phyloP scores from a whole-genome alignment of 2,888 invertebrate genomes.

The Spodoptera exigua region DNA sequence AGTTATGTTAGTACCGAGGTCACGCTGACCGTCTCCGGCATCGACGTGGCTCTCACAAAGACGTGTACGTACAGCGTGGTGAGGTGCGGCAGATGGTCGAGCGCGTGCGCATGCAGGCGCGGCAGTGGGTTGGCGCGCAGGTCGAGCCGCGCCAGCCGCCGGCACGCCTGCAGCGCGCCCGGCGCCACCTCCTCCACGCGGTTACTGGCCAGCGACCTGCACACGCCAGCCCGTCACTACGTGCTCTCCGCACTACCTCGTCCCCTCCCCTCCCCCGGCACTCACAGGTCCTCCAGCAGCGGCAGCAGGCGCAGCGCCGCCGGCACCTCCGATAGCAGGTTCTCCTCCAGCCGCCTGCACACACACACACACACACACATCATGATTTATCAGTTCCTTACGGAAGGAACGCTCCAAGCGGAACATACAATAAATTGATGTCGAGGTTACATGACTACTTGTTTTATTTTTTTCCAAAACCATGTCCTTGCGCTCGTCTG shows the following conservation, averaged over 20 bases:
- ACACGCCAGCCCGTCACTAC: neutral
- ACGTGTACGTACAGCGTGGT: constrained; percentile 76
- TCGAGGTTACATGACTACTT: no score
- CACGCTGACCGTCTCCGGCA: no score
- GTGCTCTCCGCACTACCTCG: no score
- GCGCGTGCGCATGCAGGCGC: constrained; percentile 92
- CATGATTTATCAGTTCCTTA: no score
- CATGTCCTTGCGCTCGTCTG: no score
- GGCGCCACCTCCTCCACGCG: constrained; percentile 93
- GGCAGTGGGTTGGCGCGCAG: constrained; percentile 95
- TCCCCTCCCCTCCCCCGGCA: constrained; percentile 58
- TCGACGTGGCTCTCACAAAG: no score
- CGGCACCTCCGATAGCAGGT: constrained; percentile 91
- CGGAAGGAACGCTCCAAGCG: no score
- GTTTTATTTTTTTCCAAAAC: no score
- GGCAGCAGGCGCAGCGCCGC: constrained; percentile 92
- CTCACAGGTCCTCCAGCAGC: constrained; percentile 96
- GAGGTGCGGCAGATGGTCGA: constrained; percentile 92
- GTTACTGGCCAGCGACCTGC: constrained; percentile 95
- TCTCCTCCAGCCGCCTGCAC: constrained; percentile 81
- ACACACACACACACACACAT: constrained; percentile 40
- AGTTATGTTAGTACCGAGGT: no score
- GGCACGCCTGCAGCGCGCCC: constrained; percentile 91
- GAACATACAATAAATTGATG: no score
- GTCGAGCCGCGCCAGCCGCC: constrained; percentile 93